Evolutionary conservation across 2,797 vertebrate species (phyloP).

Genomic region (Dicrostonyx torquatus): DNA sequence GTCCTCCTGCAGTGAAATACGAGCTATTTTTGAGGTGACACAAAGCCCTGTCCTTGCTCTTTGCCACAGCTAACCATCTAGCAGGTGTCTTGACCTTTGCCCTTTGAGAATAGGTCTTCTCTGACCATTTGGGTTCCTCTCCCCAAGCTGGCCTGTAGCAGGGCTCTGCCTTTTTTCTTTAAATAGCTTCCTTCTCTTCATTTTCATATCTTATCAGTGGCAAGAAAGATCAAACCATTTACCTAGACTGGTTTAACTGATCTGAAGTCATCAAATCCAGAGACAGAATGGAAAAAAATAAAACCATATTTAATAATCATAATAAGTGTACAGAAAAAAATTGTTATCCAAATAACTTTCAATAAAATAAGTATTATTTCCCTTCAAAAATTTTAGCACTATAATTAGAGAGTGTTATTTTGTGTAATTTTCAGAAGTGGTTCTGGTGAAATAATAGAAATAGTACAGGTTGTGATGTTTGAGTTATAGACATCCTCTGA

Average conservation of each 20-base stretch:
- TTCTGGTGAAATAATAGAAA: neutral
- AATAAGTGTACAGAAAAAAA: neutral
- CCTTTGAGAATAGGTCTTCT: neutral
- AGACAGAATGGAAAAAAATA: neutral
- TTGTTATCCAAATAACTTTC: neutral
- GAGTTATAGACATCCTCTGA: neutral
- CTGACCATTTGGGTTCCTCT: neutral
- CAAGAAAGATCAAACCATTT: neutral
- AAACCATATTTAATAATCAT: neutral
- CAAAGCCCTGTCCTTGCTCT: neutral
- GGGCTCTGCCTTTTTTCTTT: neutral
- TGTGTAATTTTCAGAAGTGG: neutral
- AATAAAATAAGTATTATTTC: neutral
- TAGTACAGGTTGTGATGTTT: neutral
- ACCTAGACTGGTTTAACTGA: neutral
- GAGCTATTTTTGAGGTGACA: neutral
- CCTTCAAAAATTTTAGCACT: neutral
- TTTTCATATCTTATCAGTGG: neutral
- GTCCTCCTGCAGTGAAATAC: neutral
- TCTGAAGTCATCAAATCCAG: neutral
- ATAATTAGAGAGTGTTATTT: neutral
- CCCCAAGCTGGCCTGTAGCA: neutral
- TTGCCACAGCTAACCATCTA: no score
- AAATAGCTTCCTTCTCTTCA: neutral
- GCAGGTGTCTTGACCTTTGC: no score